Conservation (phyloP, 2,797 vertebrate species). For the Galagoides demidoff region DNA sequence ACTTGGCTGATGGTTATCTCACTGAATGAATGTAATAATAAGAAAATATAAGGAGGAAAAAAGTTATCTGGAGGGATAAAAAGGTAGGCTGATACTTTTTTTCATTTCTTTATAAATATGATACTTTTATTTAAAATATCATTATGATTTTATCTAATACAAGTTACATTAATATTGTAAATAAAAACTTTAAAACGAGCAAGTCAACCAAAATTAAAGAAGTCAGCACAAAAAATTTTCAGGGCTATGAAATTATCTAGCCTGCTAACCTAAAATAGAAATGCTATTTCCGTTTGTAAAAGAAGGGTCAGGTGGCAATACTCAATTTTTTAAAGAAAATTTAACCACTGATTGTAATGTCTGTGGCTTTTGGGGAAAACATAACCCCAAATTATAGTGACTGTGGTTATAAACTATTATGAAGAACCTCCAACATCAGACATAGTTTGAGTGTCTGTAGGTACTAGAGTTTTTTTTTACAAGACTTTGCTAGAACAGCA, state of each 20-base stretch:
- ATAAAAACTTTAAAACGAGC: background rate
- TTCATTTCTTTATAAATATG: background rate
- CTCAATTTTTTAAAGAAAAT: constrained; percentile 84
- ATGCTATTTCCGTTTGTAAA: constrained; percentile 76
- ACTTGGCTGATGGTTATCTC: background rate
- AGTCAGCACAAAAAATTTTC: constrained; percentile 6
- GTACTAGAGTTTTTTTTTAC: constrained; percentile 44
- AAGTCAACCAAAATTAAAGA: constrained; percentile 46
- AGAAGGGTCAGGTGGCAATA: constrained; percentile 81
- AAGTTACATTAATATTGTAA: background rate
- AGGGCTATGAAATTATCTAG: constrained; percentile 46
- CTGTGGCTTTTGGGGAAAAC: constrained; percentile 80
- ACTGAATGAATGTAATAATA: background rate
- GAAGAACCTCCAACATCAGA: constrained; percentile 76
- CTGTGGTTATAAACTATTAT: constrained; percentile 81
- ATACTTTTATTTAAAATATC: background rate
- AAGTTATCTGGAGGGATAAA: background rate
- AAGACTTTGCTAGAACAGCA: constrained; percentile 68
- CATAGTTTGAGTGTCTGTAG: constrained; percentile 60
- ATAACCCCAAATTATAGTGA: constrained; percentile 83
- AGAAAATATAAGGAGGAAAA: background rate
- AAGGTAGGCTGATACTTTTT: background rate
- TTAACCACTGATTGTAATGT: constrained; percentile 79
- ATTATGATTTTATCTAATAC: background rate
- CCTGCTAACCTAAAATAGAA: constrained; percentile 62